phyloP scores from a whole-genome alignment of 2,797 vertebrate genomes.

The Schizothorax lantsangensis region DNA sequence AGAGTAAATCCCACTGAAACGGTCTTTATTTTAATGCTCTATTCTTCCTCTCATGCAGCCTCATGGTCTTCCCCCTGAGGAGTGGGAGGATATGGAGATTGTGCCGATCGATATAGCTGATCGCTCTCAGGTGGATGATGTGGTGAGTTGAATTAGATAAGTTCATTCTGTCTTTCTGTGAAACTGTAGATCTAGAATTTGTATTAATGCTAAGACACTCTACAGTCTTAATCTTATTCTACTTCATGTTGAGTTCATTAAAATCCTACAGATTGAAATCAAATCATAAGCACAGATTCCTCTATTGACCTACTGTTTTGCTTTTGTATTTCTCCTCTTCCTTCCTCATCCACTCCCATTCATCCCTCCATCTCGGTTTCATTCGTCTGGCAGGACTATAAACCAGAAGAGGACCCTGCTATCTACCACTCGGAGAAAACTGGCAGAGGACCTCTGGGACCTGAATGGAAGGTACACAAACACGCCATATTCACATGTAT shows the following conservation, averaged over 20 bases:
- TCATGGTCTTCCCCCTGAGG: constrained; percentile 67
- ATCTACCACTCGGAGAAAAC: constrained; percentile 70
- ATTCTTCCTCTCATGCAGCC: constrained; percentile 53
- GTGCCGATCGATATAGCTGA: constrained; percentile 68
- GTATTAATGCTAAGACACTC: background rate
- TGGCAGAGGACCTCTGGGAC: constrained; percentile 68
- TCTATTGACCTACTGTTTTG: background rate
- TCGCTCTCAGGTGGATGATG: constrained; percentile 67
- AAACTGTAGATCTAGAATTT: background rate
- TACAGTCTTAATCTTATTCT: background rate
- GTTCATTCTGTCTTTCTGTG: background rate
- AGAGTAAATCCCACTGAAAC: too few species aligned
- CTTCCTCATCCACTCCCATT: background rate
- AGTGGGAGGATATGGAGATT: constrained; percentile 70
- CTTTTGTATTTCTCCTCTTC: background rate
- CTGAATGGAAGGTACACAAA: constrained; percentile 66
- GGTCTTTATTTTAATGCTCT: background rate
- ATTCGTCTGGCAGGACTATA: constrained; percentile 64
- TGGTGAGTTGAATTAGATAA: constrained; percentile 59
- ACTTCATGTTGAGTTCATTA: background rate
- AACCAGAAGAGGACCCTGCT: constrained; percentile 68
- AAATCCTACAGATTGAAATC: background rate
- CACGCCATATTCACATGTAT: background rate
- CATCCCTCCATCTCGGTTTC: background rate
- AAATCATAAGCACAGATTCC: background rate